Percentiles rank a stretch among this genome's conserved stretches.
Evolutionary conservation across 2,797 vertebrate species (phyloP).

Genomic region (Falco berigora): DNA sequence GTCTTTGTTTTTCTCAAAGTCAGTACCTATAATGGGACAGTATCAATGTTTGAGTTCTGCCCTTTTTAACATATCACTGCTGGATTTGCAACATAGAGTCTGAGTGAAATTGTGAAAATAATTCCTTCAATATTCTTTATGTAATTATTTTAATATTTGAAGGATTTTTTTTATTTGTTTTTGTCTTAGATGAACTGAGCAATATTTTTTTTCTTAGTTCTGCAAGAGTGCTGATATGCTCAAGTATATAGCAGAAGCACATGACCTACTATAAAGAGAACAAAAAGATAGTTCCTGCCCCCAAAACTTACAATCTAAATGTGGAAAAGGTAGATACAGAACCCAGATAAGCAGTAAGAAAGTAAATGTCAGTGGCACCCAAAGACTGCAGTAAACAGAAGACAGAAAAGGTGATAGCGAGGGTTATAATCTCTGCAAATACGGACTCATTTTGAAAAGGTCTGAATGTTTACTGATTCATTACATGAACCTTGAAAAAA

Average conservation of each 20-base stretch:
- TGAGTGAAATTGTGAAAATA: not conserved
- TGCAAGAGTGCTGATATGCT: not conserved
- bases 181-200: not conserved
- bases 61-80: not conserved
- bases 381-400: not conserved
- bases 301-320: not conserved
- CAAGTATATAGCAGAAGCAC: not conserved
- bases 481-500: not conserved
- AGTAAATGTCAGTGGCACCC: not conserved
- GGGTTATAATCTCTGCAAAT: not conserved
- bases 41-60: not conserved
- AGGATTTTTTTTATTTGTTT: not conserved
- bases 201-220: not conserved
- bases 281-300: not conserved
- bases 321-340: not conserved
- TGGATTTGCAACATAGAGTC: not conserved
- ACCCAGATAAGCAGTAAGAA: not conserved
- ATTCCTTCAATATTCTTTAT: not conserved
- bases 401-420: not conserved
- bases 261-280: not conserved
- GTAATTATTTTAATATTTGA: not conserved
- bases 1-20: not conserved
- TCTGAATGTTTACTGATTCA: not conserved
- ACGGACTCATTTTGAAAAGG: not conserved
- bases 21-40: not conserved